Conservation (phyloP, 2,113 vertebrate species). For the Terrapene triunguis region DNA sequence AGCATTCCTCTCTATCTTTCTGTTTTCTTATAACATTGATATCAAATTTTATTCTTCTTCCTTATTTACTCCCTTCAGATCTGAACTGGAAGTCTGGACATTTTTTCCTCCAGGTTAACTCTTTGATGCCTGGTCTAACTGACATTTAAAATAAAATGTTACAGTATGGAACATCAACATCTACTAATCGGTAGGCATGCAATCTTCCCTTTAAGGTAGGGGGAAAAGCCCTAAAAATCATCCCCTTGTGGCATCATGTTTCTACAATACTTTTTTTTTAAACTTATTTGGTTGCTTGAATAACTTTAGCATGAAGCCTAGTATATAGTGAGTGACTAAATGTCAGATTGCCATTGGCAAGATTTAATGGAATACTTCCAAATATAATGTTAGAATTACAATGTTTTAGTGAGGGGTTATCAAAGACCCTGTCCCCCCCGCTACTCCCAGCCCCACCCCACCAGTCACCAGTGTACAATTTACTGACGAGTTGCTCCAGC, state of each 20-base stretch:
- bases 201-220: background rate
- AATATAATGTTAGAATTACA: background rate
- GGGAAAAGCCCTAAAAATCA: background rate
- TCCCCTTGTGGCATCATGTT: background rate
- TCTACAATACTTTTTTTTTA: background rate
- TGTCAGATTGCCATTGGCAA: background rate
- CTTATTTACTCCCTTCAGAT: background rate
- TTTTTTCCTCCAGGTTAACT: background rate
- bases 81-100: rapidly evolving
- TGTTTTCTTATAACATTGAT: background rate
- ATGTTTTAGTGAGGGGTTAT: background rate
- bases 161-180: background rate
- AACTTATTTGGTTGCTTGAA: background rate
- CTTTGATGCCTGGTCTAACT: background rate
- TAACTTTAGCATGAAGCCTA: background rate
- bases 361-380: rapidly evolving
- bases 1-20: background rate
- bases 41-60: background rate
- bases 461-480: background rate
- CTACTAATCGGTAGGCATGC: background rate
- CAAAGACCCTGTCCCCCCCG: background rate
- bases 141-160: rapidly evolving
- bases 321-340: background rate
- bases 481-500: background rate
- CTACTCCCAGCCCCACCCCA: background rate